A percentile compares a stretch with the other conserved stretches of the same genome.
Conservation (phyloP, 2,888 invertebrate genomes). For the Xestoiulus laeticollis region DNA sequence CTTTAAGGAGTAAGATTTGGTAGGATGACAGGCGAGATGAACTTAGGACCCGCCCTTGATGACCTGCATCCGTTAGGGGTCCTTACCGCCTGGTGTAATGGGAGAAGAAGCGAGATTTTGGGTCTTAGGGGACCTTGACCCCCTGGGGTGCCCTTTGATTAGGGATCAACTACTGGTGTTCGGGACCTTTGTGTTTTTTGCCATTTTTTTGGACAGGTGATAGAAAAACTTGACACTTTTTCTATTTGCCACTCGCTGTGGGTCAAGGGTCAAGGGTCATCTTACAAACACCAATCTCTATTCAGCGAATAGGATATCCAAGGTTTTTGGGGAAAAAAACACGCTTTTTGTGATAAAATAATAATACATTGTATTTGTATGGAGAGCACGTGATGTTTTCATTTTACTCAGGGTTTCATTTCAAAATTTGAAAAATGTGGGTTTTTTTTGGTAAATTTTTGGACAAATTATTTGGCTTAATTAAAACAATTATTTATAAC, state of each 20-base stretch:
- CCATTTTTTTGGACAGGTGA: not conserved
- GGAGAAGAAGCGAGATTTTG: not conserved
- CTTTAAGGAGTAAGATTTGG: not conserved
- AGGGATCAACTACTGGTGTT: not conserved
- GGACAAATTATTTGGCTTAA: no score
- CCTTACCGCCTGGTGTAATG: not conserved
- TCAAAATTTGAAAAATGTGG: no score
- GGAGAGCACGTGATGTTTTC: no score
- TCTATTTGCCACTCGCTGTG: not conserved
- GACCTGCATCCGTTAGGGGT: not conserved
- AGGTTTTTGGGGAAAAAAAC: no score
- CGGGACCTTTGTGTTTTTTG: not conserved
- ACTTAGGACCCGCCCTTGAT: not conserved
- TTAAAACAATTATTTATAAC: no score
- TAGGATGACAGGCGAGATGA: not conserved
- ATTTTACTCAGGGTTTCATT: no score
- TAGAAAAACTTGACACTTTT: not conserved
- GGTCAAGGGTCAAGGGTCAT: not conserved
- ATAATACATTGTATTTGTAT: no score
- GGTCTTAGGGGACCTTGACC: not conserved
- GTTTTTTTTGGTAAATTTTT: no score
- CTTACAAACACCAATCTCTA: not conserved
- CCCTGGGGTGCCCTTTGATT: not conserved
- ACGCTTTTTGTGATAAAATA: no score
- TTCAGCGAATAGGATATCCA: not conserved